These are phyloP conservation scores for Phainopepla nitens DNA, from an alignment of 2,113 vertebrate genomes.

Conservation along the genomic window DNA sequence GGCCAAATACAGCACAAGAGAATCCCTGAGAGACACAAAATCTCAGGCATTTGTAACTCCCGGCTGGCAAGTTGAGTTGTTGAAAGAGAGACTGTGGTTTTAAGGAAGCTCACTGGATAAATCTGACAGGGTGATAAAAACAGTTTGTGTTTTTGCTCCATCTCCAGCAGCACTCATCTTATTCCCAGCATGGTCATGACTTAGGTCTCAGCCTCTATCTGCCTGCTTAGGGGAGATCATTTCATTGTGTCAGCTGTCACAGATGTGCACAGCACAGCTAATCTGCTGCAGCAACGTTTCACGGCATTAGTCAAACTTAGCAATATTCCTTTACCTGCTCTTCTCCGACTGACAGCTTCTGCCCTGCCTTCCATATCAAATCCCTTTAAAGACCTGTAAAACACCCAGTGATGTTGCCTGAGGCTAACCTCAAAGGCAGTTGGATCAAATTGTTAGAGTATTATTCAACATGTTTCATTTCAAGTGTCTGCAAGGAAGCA, in stretches of 20 bases:
- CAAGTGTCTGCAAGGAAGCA: background rate
- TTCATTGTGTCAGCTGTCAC: slow-evolving; percentile 69
- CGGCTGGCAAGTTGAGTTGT: slow-evolving; percentile 66
- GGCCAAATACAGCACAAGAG: slow-evolving; percentile 6
- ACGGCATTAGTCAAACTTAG: background rate
- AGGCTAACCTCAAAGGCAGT: background rate
- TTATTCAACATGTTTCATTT: background rate
- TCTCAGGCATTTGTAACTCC: slow-evolving; percentile 38
- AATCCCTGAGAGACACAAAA: slow-evolving; percentile 18
- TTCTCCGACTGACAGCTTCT: background rate
- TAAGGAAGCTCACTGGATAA: slow-evolving; percentile 67
- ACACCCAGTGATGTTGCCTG: background rate
- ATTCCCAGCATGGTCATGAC: slow-evolving; percentile 48
- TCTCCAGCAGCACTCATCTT: slow-evolving; percentile 70
- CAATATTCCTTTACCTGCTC: background rate
- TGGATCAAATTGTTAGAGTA: background rate
- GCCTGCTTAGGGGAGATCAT: slow-evolving; percentile 73
- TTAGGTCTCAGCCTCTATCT: slow-evolving; percentile 59
- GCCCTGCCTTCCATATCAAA: background rate
- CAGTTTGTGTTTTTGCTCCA: slow-evolving; percentile 62
- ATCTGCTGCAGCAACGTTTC: slow-evolving; percentile 18
- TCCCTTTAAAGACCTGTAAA: background rate
- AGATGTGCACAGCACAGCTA: slow-evolving; percentile 56
- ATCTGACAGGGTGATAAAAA: slow-evolving; percentile 78
- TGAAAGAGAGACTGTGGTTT: slow-evolving; percentile 75